These are phyloP conservation scores for Pseudomyrmex dendroicus DNA, from an alignment of 1,140 invertebrate genomes.

Conservation along the genomic window DNA sequence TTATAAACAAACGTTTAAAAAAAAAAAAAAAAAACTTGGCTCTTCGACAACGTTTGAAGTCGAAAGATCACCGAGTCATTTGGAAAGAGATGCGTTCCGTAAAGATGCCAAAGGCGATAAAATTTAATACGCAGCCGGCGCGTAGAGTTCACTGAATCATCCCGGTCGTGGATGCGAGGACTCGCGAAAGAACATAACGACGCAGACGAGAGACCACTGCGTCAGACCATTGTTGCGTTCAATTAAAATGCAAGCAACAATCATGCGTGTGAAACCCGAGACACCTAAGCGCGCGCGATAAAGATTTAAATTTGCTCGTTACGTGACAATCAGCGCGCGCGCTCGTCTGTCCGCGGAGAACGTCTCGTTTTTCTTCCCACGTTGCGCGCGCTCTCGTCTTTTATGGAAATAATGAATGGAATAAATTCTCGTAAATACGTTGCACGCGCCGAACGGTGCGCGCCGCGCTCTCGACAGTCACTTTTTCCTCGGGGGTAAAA, in stretches of 20 bases:
- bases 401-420: slow-evolving; percentile 48
- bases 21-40: no score
- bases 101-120: slow-evolving; percentile 15
- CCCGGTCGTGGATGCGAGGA: neutral
- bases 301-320: slow-evolving; percentile 67
- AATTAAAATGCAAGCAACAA: slow-evolving; percentile 63
- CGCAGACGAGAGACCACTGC: neutral
- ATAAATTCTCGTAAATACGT: neutral
- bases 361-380: slow-evolving; percentile 53
- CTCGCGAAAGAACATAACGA: slow-evolving; percentile 43
- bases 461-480: neutral
- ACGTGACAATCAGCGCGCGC: slow-evolving; percentile 54
- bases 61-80: no score
- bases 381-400: neutral
- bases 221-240: slow-evolving; percentile 50
- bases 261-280: slow-evolving; percentile 51
- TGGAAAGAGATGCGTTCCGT: neutral
- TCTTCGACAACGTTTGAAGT: no score
- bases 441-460: neutral
- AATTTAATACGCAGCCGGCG: slow-evolving; percentile 23
- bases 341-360: slow-evolving; percentile 17
- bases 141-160: slow-evolving; percentile 40
- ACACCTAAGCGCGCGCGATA: slow-evolving; percentile 16
- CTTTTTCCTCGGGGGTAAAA: slow-evolving; percentile 29
- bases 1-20: neutral